Base-by-base conservation (phyloP, 2,797 vertebrate species). In the Tiaroga cobitis region DNA sequence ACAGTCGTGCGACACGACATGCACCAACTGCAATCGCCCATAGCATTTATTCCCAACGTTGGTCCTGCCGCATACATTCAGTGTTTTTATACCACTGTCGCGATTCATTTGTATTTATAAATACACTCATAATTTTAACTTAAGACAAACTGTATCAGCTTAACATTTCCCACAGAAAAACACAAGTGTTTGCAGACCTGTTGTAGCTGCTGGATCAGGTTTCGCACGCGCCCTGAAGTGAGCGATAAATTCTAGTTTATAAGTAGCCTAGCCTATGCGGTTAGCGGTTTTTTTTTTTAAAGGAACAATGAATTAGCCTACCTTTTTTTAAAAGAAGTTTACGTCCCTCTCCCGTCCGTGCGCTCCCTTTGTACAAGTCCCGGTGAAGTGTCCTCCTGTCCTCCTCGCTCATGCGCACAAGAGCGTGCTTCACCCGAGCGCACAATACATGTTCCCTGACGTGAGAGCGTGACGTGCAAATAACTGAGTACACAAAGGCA, bases 381-480 rank as follows among this genome's bases (percentile, higher is more conserved):
- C 51, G 59, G 54, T 54, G 43, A 80, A 86, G 59, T 41, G 72
- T 69, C 80, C 56, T 78, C n/a, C 56, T 49, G 72, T 69, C 80
- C 56, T 78, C n/a, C 59, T 37, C 56, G 89, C 86, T 82, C 90
- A 90, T 90, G 90, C 90, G 90, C 89, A 65, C 15, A 86, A 80
- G 76, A 74, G 32, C 61, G 24, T 54, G 43, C 29, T 51, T 56
- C 68, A 39, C 39, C 21, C 34, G 85, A 29, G 80, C 61, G 46
- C 70, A 65, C 68, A 80, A 70, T 68, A 61, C 59, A 70, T 85
- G 87, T 70, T 81, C 80, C 59, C 75, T 84, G 85, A 87, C 74
- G 82, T 19, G 81, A 82, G 21, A 73, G 61, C 73, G 82, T 88
- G 89, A 90, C 89, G 89, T 85, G 26, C 85, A n/a, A 16, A 63